phyloP scores from a whole-genome alignment of 2,113 vertebrate genomes.

The Eolophus roseicapilla region DNA sequence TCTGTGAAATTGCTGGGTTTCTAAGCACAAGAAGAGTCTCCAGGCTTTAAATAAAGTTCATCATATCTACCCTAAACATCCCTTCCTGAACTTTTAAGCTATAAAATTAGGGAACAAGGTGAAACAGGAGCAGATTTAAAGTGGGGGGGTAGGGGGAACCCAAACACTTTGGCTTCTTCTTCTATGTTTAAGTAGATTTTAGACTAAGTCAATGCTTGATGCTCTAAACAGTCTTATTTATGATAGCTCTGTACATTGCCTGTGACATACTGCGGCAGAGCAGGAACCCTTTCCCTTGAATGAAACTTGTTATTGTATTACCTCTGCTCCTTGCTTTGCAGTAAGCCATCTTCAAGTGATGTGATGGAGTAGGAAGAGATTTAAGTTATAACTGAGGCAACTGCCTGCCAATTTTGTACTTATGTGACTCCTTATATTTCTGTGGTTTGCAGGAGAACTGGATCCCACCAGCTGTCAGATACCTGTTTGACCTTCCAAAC shows the following conservation, averaged over 20 bases:
- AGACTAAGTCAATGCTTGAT: neutral
- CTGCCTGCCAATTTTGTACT: neutral
- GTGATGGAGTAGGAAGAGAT: neutral
- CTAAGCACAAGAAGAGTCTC: neutral
- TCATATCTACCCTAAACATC: neutral
- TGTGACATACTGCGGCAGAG: neutral
- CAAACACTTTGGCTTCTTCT: neutral
- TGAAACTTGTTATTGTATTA: neutral
- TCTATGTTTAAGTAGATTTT: neutral
- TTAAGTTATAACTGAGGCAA: neutral
- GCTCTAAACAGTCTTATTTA: neutral
- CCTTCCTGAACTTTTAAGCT: neutral
- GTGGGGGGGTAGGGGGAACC: neutral
- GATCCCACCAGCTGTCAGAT: neutral
- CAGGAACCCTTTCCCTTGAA: neutral
- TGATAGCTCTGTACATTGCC: neutral
- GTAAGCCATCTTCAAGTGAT: neutral
- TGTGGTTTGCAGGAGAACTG: neutral
- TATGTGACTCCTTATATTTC: neutral
- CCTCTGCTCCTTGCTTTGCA: neutral
- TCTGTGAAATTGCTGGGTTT: neutral
- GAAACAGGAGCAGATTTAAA: neutral
- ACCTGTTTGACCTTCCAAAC: neutral
- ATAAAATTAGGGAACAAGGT: neutral
- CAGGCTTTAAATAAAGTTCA: neutral